Evolutionary conservation across 92 coral and sea anemone species (phyloP), one percentile per base, ranked within the genome.

Genomic region (Umimayanthus kanabou): DNA sequence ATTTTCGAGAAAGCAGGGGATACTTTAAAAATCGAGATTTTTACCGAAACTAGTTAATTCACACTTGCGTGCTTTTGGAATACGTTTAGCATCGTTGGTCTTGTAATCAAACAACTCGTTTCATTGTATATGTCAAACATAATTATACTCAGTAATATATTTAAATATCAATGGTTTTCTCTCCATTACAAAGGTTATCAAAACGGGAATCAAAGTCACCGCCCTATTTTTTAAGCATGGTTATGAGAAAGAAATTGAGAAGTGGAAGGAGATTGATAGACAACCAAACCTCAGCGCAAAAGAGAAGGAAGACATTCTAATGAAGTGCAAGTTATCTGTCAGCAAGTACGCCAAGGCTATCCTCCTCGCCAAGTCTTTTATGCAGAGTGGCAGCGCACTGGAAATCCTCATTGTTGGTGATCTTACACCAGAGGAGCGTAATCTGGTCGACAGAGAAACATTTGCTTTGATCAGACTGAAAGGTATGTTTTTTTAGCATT

Each of bases 181-280:
- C 15, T 50, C 15, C 57, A 50, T 50, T 50, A 50, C 57, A 50
- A 43, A 83, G 87, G 77, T 86, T 64, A 75, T 66, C 58, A 88
- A 85, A 66, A 80, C 90, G 77, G 80, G 84, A 39, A 89, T 88
- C 73, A 85, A 65, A 25, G 81, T 92, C 29, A 92, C 90, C 25
- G 94, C 94, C 76, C 64, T 92, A 84, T 92, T 92, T 84, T 92
- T 92, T 57, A 89, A 89, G 89, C 94, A 92, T 77, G 94, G 92
- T 10, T 92, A 85, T 37, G 87, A 89, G 83, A 92, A 49, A 10
- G 94, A 92, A 79, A 92, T 92, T 30, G 82, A 85, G 65, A 64
- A 50, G 58, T 92, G 94, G 94, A 89, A 81, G 79, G 84, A 81
- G 28, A 88, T 72, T 33, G 88, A 80, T n/a, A 33, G 10, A n/a